Percentiles rank a stretch among this genome's conserved stretches.
phyloP scores from a whole-genome alignment of 2,888 invertebrate genomes.

The Periphyllus acericola region DNA sequence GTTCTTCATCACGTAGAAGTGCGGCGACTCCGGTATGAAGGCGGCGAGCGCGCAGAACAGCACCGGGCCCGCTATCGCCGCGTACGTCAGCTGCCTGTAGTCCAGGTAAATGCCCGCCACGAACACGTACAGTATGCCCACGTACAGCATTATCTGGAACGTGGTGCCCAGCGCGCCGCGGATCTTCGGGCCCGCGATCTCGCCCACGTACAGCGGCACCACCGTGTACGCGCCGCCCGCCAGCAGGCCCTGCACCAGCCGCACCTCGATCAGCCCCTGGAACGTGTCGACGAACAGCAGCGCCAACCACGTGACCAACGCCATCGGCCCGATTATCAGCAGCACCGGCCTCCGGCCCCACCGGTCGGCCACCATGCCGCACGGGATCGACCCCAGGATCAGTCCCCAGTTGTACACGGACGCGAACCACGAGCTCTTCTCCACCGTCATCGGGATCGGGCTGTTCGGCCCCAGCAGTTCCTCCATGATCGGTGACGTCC shows the following conservation, averaged over 20 bases:
- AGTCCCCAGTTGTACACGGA: conserved; percentile 63
- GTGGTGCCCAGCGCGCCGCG: conserved; percentile 64
- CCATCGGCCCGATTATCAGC: conserved; percentile 71
- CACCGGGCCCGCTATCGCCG: conserved; percentile 69
- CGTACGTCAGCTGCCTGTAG: conserved; percentile 68
- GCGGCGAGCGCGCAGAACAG: conserved; percentile 70
- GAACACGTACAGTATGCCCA: conserved; percentile 64
- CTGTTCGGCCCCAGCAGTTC: conserved; percentile 58
- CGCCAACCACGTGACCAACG: conserved; percentile 70
- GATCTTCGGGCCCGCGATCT: conserved; percentile 63
- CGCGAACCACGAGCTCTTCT: conserved; percentile 62
- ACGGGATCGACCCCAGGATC: conserved; percentile 65
- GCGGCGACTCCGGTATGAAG: conserved; percentile 75
- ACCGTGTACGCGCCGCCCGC: conserved; percentile 64
- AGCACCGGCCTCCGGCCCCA: conserved; percentile 72
- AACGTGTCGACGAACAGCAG: conserved; percentile 59
- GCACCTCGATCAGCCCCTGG: conserved; percentile 61
- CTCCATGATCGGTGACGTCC: conserved; percentile 63
- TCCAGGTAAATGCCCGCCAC: conserved; percentile 64
- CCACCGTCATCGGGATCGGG: conserved; percentile 51
- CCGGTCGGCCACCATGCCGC: conserved; percentile 71
- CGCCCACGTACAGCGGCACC: conserved; percentile 64
- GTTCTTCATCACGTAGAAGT: conserved; percentile 72
- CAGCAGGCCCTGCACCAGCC: conserved; percentile 64
- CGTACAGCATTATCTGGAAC: conserved; percentile 63